Evolutionary conservation across 1,140 invertebrate genomes (phyloP).

Genomic region (Ips nitidus): DNA sequence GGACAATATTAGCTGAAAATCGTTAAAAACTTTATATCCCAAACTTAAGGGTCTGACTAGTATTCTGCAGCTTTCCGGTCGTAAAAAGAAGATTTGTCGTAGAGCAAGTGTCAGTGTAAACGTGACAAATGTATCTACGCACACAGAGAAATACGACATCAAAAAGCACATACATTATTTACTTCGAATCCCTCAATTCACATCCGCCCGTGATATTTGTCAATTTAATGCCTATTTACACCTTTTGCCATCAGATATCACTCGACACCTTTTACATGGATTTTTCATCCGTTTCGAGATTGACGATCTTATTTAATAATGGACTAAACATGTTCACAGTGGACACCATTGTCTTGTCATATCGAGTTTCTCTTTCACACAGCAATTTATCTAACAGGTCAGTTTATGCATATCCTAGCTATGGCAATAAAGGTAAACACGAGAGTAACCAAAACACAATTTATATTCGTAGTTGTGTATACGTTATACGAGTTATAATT

Average conservation of each 20-base stretch:
- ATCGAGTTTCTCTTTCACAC: neutral
- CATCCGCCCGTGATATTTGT: constrained; percentile 20
- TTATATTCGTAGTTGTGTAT: neutral
- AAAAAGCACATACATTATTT: constrained; percentile 23
- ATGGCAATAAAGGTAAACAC: neutral
- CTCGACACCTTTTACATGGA: constrained; percentile 21
- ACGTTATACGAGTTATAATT: neutral
- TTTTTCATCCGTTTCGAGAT: constrained; percentile 2
- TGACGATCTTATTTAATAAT: neutral
- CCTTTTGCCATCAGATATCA: constrained; percentile 16
- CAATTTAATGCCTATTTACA: constrained; percentile 23
- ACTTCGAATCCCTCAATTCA: constrained; percentile 20
- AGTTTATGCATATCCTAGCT: neutral
- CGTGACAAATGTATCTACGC: constrained; percentile 16
- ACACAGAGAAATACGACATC: constrained; percentile 17
- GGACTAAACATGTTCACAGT: neutral
- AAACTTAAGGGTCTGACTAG: too few species aligned
- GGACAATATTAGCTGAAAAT: too few species aligned
- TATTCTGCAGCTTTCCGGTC: neutral
- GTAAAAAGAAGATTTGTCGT: constrained; percentile 16
- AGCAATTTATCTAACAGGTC: neutral
- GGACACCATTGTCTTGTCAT: neutral
- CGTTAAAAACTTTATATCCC: too few species aligned
- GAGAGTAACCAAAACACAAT: neutral
- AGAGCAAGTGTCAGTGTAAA: neutral